A percentile compares a stretch with the other conserved stretches of the same genome.
phyloP scores from a whole-genome alignment of 2,113 vertebrate species.

The Periophthalmus modestus region DNA sequence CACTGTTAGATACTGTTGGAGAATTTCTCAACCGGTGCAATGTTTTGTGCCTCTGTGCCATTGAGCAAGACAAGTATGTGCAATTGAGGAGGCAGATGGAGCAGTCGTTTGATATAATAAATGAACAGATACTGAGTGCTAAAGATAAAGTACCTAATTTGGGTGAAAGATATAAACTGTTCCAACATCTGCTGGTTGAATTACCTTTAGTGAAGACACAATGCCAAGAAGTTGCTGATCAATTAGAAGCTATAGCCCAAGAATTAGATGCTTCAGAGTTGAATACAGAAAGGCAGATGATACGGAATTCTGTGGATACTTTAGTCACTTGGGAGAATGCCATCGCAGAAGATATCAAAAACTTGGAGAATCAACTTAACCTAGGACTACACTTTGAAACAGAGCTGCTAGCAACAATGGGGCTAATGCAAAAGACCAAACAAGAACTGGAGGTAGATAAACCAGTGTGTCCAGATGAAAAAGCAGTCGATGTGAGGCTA shows the following conservation, averaged over 20 bases:
- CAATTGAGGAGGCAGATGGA: constrained; percentile 73
- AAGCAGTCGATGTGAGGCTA: constrained; percentile 72
- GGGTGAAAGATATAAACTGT: constrained; percentile 63
- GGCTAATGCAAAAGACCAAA: constrained; percentile 70
- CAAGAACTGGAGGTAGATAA: constrained; percentile 70
- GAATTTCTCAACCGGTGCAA: constrained; percentile 76
- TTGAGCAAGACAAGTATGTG: constrained; percentile 75
- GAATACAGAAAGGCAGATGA: constrained; percentile 72
- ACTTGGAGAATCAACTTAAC: constrained; percentile 63
- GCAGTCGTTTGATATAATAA: constrained; percentile 61
- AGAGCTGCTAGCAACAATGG: constrained; percentile 65
- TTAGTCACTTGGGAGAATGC: constrained; percentile 66
- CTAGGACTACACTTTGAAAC: constrained; percentile 51
- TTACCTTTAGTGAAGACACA: constrained; percentile 75
- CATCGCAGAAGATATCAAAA: constrained; percentile 69
- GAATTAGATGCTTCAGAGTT: constrained; percentile 72
- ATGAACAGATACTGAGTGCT: constrained; percentile 63
- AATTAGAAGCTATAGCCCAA: constrained; percentile 75
- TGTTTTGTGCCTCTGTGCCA: constrained; percentile 53
- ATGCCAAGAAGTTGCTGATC: constrained; percentile 73
- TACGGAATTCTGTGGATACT: constrained; percentile 66
- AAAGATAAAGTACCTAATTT: constrained; percentile 45
- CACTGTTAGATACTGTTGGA: constrained; percentile 55
- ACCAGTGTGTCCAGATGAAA: constrained; percentile 70
- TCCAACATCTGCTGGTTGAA: constrained; percentile 76